Base-by-base conservation (phyloP, 1,140 invertebrate genomes). In the Zaprionus lachaisei region DNA sequence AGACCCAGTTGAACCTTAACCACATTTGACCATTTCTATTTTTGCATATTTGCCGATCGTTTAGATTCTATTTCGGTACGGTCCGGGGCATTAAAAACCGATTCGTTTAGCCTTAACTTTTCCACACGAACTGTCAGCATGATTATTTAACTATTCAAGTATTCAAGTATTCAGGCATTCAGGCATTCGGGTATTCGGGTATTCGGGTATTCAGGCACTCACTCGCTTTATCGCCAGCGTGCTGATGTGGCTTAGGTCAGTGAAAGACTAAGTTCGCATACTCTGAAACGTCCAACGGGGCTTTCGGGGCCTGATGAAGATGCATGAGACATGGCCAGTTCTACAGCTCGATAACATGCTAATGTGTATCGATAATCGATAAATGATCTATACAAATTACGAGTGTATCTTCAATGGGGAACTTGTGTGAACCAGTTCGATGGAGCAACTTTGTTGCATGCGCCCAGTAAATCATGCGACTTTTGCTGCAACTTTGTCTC, bases 11-110 rank as follows among this genome's bases (percentile, higher is more conserved):
- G 41, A 26, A 51, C 62, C n/a, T 47, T 72, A 31, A 37, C 28
- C 63, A 77, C 24, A 22, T 79, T 80, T 77, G 78, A 80, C 74
- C 78, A 80, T 77, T 64, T 68, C 78, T 77, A 77, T 77, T 80
- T 77, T 72, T 60, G 41, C 58, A 61, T 77, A 66, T 9, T 62
- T 38, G 47, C 20, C 58, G 41, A 65, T 61, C n/a, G 20, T 5
- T 64, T 73, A 65, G 20, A 1, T 64, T 77, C 78, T 78, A 80
- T 78, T 80, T 78, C n/a, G 26, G 65, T 34, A 14, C 11, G 49
- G 12, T 2, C 17, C 11, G 9, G 4, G 44, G 70, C 26, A 71
- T 80, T 80, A 74, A 80, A 80, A 77, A 72, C 69, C 74, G 55
- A 77, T 80, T 73, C 38, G 68, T 77, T 72, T 60, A 44, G 74